Evolutionary conservation across 2,797 vertebrate species (phyloP), one percentile per base, ranked within the genome.

Genomic region (Delichon dasypus): DNA sequence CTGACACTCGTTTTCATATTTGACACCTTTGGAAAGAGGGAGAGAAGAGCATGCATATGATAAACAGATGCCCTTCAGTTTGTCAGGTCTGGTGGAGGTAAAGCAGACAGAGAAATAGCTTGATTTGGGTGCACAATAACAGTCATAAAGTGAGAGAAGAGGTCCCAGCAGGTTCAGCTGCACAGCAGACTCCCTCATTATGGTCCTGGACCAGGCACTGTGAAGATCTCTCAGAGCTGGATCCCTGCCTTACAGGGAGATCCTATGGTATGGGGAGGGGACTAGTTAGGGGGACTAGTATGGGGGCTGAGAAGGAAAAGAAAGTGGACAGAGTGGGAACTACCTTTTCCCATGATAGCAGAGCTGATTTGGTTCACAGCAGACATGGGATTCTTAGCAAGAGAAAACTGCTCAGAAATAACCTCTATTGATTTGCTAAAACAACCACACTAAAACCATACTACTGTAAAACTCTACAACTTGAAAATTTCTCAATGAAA

Each of bases 211-310:
- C 16, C 23, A 13, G 26, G 32, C 7, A 29, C 15, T 18, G 9
- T 21, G 36, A 48, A 80, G 21, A 19, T 57, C 14, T 29, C 38
- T 73, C 51, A 57, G 21, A 34, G 23, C 9, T 2, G 3, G 23
- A 76, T 25, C 13, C 4, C 11, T 26, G 11, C 16, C 60, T 55
- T 68, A 68, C 4, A 44, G 30, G 9, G n/a, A 73, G 26, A 72
- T 29, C 11, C 13, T 42, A 4, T 0, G 0, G 10, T 42, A 38
- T 34, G 50, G 7, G 13, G 5, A 72, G 5, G 16, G 3, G 1
- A 7, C 12, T 42, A 50, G 17, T 6, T 51, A 7, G 9, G 8
- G 13, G 25, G 15, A 38, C 26, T n/a, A n/a, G n/a, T n/a, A 47
- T 2, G 8, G 4, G 9, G 9, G 1, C 11, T 26, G 12, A 3